phyloP scores from a whole-genome alignment of 2,888 invertebrate species.

The Synanthedon tipuliformis region DNA sequence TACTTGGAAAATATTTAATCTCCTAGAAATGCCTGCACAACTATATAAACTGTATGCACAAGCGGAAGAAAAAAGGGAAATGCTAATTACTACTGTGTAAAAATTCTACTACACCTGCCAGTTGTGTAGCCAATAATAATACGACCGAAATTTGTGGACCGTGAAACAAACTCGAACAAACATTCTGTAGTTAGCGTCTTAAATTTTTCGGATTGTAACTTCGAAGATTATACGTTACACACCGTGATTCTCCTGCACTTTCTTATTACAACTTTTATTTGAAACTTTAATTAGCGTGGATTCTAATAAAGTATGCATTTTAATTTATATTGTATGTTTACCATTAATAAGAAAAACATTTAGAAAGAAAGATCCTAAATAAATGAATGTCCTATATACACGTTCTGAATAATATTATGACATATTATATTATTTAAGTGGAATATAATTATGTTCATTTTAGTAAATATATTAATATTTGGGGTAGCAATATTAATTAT shows the following conservation, averaged over 20 bases:
- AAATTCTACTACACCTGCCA: conserved; percentile 15
- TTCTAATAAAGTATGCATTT: background rate
- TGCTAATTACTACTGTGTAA: conserved; percentile 1
- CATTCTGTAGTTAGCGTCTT: conserved; percentile 12
- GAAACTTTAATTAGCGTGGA: background rate
- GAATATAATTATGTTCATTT: too few relatives aligned
- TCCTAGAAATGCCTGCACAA: too few relatives aligned
- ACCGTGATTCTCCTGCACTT: background rate
- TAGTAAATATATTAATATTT: too few relatives aligned
- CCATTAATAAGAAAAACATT: background rate
- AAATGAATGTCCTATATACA: too few relatives aligned
- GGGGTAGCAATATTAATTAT: too few relatives aligned
- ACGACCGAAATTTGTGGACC: conserved; percentile 31
- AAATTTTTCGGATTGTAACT: conserved; percentile 20
- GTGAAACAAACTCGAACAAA: conserved; percentile 39
- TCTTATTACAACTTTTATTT: background rate
- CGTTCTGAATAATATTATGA: too few relatives aligned
- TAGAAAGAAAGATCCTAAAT: too few relatives aligned
- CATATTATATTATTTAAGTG: too few relatives aligned
- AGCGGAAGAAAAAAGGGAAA: background rate
- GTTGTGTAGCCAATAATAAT: conserved; percentile 39
- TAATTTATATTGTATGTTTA: background rate
- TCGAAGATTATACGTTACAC: conserved; percentile 9
- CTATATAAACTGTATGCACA: too few relatives aligned
- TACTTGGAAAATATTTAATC: too few relatives aligned